A percentile compares a stretch with the other conserved stretches of the same genome.
phyloP scores from a whole-genome alignment of 2,888 invertebrate species.

The Ypsolopha scabrella region DNA sequence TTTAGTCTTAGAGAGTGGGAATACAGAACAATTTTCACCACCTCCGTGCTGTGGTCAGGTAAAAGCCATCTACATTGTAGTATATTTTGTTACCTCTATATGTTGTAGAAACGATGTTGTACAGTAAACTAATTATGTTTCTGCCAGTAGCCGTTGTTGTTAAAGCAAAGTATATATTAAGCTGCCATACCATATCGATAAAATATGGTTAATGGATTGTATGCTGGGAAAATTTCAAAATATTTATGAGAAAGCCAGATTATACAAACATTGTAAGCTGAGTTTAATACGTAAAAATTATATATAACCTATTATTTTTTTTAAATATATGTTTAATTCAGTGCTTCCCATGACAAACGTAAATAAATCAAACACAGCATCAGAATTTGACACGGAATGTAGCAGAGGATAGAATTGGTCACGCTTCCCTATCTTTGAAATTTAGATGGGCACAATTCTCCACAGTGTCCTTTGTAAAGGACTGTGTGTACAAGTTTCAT shows the following conservation, averaged over 20 bases:
- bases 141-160: not conserved
- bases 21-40: conserved; percentile 3
- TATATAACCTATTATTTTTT: not conserved
- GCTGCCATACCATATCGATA: too few relatives aligned
- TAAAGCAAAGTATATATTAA: too few relatives aligned
- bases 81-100: too few relatives aligned
- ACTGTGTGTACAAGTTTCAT: not conserved
- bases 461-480: not conserved
- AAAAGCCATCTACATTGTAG: conserved; percentile 9
- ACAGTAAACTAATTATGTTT: not conserved
- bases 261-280: too few relatives aligned
- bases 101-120: not conserved
- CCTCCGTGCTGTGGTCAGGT: conserved; percentile 15
- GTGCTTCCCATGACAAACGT: not conserved
- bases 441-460: too few relatives aligned
- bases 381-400: not conserved
- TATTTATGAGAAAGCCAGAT: too few relatives aligned
- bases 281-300: too few relatives aligned
- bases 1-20: too few relatives aligned
- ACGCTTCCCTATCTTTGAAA: not conserved
- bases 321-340: not conserved
- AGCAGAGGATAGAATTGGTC: not conserved
- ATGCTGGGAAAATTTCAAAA: too few relatives aligned
- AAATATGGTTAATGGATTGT: too few relatives aligned
- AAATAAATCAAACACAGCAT: not conserved